phyloP scores from a whole-genome alignment of 2,888 invertebrate genomes.

The Crepidodera aurea region DNA sequence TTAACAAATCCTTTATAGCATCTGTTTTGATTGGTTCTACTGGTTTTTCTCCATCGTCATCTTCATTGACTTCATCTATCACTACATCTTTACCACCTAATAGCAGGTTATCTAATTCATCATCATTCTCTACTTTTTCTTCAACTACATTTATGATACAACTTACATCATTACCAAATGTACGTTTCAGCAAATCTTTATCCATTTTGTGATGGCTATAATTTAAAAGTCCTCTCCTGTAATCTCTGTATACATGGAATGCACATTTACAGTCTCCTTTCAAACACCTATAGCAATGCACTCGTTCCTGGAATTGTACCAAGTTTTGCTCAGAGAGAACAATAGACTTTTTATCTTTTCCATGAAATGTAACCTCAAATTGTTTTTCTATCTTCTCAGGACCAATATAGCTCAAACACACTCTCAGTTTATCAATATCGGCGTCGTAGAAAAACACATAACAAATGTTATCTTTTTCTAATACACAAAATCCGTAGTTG shows the following conservation, averaged over 20 bases:
- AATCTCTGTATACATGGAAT: constrained; percentile 27
- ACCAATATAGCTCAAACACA: constrained; percentile 26
- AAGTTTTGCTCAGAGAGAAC: constrained; percentile 29
- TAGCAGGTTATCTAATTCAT: constrained; percentile 31
- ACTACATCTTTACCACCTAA: constrained; percentile 33
- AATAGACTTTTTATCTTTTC: constrained; percentile 28
- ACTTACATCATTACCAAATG: constrained; percentile 18
- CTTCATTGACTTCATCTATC: constrained; percentile 36
- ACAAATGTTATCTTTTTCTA: constrained; percentile 31
- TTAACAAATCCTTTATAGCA: constrained; percentile 26
- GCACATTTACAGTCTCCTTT: constrained; percentile 33
- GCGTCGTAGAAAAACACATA: constrained; percentile 34
- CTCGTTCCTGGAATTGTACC: constrained; percentile 25
- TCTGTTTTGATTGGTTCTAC: constrained; percentile 23
- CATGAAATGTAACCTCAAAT: constrained; percentile 30
- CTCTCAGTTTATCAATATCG: constrained; percentile 24
- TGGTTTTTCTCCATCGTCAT: constrained; percentile 29
- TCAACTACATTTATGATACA: constrained; percentile 34
- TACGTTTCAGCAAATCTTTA: constrained; percentile 29
- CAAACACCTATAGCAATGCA: constrained; percentile 37
- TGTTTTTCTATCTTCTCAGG: constrained; percentile 26
- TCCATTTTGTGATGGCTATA: constrained; percentile 29
- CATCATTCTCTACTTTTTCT: constrained; percentile 30
- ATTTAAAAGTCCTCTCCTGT: constrained; percentile 33
- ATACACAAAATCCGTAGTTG: constrained; percentile 28